These are phyloP conservation scores for Trachymyrmex septentrionalis DNA, from an alignment of 1,140 invertebrate species.

Conservation along the genomic window DNA sequence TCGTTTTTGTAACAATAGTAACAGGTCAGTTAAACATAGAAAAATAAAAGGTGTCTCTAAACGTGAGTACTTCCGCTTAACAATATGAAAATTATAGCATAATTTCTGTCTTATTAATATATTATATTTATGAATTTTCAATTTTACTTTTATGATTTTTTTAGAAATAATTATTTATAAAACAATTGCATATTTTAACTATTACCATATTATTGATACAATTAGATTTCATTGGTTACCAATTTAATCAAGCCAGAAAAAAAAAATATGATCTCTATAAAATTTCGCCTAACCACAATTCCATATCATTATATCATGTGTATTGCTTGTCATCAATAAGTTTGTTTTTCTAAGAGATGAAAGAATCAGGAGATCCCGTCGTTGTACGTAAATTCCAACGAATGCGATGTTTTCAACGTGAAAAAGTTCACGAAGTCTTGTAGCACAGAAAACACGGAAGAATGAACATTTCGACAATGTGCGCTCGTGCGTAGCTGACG, in stretches of 20 bases:
- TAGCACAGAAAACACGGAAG: neutral
- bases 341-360: neutral
- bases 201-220: too few species aligned
- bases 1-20: slow-evolving; percentile 10
- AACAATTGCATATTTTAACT: neutral
- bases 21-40: neutral
- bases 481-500: slow-evolving; percentile 52
- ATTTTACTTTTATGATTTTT: neutral
- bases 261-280: neutral
- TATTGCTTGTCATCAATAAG: neutral
- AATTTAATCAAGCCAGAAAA: neutral
- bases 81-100: neutral
- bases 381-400: neutral
- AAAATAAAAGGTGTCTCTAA: neutral
- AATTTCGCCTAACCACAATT: slow-evolving; percentile 1
- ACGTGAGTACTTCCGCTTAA: slow-evolving; percentile 10
- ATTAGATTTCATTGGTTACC: neutral
- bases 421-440: slow-evolving; percentile 6
- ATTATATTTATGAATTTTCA: slow-evolving; percentile 3
- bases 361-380: neutral
- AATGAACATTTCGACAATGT: slow-evolving; percentile 4
- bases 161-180: neutral
- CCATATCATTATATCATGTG: neutral
- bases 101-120: neutral
- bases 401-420: neutral